Base-by-base conservation (phyloP, 2,113 vertebrate genomes). In the Silurus glanis region DNA sequence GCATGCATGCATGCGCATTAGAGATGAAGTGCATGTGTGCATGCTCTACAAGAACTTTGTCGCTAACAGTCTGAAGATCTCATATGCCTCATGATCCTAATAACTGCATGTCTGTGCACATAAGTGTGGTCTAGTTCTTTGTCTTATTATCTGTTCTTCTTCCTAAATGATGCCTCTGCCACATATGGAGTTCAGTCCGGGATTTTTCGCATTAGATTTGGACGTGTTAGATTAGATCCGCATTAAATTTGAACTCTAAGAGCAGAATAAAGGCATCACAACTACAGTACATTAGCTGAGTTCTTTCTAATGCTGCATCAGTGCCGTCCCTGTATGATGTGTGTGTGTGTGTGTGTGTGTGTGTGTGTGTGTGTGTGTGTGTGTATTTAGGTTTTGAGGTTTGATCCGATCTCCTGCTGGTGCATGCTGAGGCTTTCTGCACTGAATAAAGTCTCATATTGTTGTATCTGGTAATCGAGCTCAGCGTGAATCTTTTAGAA, bases 311-410 rank as follows among this genome's bases (percentile, higher is more conserved):
- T 23, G n/a, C 17, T 49, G 47, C 16, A 5, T 75, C 9, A 75
- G 71, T 23, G 23, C 51, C 47, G 51, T n/a, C 9, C 4, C 2
- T 74, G 23, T 74, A 8, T 74, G 71, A 9, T 23, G 71, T 74
- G 71, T 75, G 71, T 74, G 49, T 78, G 47, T 84, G 19, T 47
- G 81, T 80, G 74, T 76, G 47, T 82, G 76, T 71, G 23, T 84
- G 25, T 56, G 56, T 66, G 67, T 82, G 21, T 81, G 14, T 37
- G 25, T 81, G 58, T 69, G 81, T 83, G 61, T 83, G 74, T 84
- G 64, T 51, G 78, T 81, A 21, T 83, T 80, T 78, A 5, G 59
- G 76, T 83, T 69, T 83, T 79, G 74, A 64, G 58, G 79, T 66
- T 8, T 49, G 78, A 66, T 80, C 78, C 1, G 78, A 59, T 59